Evolutionary conservation across 2,888 invertebrate species (phyloP), one percentile per base, ranked within the genome.

Genomic region (Cryptus viduatorius): DNA sequence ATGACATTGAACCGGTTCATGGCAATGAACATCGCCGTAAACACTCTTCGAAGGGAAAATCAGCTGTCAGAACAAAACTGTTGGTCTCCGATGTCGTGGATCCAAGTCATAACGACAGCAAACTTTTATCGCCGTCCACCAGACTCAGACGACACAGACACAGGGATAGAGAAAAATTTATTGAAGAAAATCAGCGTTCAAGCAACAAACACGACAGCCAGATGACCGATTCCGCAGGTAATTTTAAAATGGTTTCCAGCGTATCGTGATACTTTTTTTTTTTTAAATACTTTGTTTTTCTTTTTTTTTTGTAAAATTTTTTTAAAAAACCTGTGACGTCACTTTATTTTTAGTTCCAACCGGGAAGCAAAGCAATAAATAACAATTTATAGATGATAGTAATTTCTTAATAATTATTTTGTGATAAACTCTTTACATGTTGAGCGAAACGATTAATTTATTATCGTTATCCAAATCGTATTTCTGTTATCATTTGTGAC

Each of bases 1-100:
- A 85, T 50, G 89, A 89, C 37, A 72, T 87, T 4, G 91, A 91
- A 61, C 88, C 89, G 24, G 83, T 87, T 61, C 90, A 88, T 53
- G 88, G 86, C 12, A 72, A 78, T 4, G 89, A 83, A 81, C 89
- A 90, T 82, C 87, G 89, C n/a, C 89, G 86, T 61, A 89, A 87
- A 79, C 89, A 89, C 29, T 82, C 87, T 31, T 88, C 89, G 0
- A 89, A 85, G 53, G 80, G 79, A 8, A 88, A 86, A 67, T 86
- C 82, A 14, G 67, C 78, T 8, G 75, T 85, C 3, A 89, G 86
- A 81, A n/a, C 68, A 0, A 88, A 88, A 73, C 46, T 73, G 19
- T 64, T 29, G 8, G 10, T 12, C 19, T 24, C n/a, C 10, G 86
- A 87, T 82, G 82, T 73, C 59, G 59, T 64, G 16, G 86, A 82